Percentiles rank a stretch among this genome's conserved stretches.
Evolutionary conservation across 37 sponge, comb jelly and placozoan genomes (phyloP).

Genomic region (Ephydatia muelleri): DNA sequence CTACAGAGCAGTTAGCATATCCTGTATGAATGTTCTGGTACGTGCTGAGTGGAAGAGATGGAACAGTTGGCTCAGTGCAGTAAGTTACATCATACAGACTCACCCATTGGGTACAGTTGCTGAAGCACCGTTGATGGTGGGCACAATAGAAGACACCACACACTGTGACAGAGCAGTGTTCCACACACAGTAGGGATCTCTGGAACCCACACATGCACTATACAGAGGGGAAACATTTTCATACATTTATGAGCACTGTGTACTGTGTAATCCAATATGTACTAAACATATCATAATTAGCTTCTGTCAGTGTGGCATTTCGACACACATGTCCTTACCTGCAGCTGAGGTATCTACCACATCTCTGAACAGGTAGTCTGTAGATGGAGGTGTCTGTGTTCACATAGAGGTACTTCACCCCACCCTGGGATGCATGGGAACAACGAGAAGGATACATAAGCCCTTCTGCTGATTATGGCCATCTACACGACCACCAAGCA

Average conservation of each 20-base stretch:
- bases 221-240: background rate
- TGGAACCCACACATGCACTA: constrained; percentile 29
- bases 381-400: constrained; percentile 1
- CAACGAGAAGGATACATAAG: background rate
- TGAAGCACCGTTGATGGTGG: background rate
- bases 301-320: too few relatives aligned
- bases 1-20: background rate
- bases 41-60: background rate
- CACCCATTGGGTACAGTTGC: background rate
- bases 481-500: too few relatives aligned
- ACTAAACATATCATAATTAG: too few relatives aligned
- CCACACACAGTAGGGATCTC: constrained; percentile 57
- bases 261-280: too few relatives aligned
- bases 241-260: too few relatives aligned
- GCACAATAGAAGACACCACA: background rate
- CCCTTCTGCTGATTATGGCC: too few relatives aligned
- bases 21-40: background rate
- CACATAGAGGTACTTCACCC: background rate
- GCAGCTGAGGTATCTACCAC: background rate
- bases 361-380: background rate
- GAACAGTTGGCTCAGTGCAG: background rate
- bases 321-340: background rate
- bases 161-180: background rate
- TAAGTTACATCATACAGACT: background rate
- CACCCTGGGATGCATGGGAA: background rate